Conservation (phyloP, 2,888 invertebrate species). For the Apotomis betuletana region DNA sequence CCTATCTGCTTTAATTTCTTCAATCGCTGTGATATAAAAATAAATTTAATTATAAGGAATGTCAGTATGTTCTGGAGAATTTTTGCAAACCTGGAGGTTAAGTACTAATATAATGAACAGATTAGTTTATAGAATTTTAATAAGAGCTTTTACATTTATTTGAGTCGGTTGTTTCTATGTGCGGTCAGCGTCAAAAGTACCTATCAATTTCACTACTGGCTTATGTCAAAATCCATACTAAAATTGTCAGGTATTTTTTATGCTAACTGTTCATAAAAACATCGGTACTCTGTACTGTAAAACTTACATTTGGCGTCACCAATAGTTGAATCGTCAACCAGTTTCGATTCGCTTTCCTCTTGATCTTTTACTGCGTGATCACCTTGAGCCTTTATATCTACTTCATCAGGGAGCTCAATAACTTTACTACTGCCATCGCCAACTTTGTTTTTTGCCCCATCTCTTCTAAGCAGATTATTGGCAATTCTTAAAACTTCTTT, state of each 20-base stretch:
- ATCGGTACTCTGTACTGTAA: background rate
- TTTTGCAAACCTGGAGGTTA: too few species aligned
- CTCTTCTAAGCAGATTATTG: constrained; percentile 67
- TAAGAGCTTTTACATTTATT: background rate
- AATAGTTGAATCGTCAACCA: constrained; percentile 34
- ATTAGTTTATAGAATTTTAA: too few species aligned
- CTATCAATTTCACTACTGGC: too few species aligned
- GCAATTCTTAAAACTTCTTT: constrained; percentile 71
- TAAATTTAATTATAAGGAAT: background rate
- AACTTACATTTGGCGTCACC: constrained; percentile 35
- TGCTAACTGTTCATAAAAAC: too few species aligned
- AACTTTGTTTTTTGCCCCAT: constrained; percentile 56
- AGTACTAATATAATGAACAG: background rate
- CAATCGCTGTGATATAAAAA: background rate
- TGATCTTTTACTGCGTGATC: constrained; percentile 52
- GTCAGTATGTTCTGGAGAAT: too few species aligned
- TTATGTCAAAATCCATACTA: too few species aligned
- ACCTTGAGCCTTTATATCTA: constrained; percentile 65
- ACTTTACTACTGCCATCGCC: constrained; percentile 49
- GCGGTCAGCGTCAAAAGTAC: too few species aligned
- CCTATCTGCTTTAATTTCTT: constrained; percentile 43
- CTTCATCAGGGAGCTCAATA: constrained; percentile 49
- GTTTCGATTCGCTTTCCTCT: constrained; percentile 12
- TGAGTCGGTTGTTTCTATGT: too few species aligned
- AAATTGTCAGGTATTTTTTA: too few species aligned